Percentiles rank a stretch among this genome's conserved stretches.
Conservation (phyloP, 2,888 invertebrate species). For the Lepidocyrtoides sp. region DNA sequence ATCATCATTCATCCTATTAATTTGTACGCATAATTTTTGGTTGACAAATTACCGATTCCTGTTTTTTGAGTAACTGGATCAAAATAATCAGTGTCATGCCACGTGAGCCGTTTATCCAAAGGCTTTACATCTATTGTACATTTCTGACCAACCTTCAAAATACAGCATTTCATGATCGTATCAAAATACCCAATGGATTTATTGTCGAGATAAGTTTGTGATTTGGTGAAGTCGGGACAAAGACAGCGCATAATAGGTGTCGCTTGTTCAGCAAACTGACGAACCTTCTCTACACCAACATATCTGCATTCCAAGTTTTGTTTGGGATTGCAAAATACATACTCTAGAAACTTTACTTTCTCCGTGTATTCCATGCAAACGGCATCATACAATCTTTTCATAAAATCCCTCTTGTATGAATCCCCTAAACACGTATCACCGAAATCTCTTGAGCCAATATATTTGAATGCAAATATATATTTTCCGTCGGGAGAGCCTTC, state of each 20-base stretch:
- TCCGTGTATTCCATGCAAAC: constrained; percentile 14
- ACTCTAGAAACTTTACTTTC: constrained; percentile 53
- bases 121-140: not conserved
- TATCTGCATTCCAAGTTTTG: constrained; percentile 58
- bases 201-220: not conserved
- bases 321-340: constrained; percentile 38
- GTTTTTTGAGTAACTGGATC: too few relatives aligned
- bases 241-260: constrained; percentile 62
- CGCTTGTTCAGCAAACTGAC: constrained; percentile 55
- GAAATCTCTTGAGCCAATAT: constrained; percentile 7
- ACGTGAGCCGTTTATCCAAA: constrained; percentile 9
- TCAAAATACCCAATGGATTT: constrained; percentile 20
- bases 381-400: constrained; percentile 47
- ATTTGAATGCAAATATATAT: constrained; percentile 32
- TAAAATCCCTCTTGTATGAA: constrained; percentile 35
- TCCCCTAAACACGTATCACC: constrained; percentile 58
- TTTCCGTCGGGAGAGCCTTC: constrained; percentile 16
- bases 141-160: constrained; percentile 46
- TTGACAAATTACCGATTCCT: constrained; percentile 63
- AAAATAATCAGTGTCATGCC: constrained; percentile 61
- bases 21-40: not conserved
- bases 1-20: too few relatives aligned
- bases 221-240: constrained; percentile 53
- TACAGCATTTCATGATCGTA: not conserved
- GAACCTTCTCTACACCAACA: constrained; percentile 25